Percentiles rank a stretch among this genome's conserved stretches.
Evolutionary conservation across 2,888 invertebrate genomes (phyloP).

Genomic region (Agapostemon virescens): DNA sequence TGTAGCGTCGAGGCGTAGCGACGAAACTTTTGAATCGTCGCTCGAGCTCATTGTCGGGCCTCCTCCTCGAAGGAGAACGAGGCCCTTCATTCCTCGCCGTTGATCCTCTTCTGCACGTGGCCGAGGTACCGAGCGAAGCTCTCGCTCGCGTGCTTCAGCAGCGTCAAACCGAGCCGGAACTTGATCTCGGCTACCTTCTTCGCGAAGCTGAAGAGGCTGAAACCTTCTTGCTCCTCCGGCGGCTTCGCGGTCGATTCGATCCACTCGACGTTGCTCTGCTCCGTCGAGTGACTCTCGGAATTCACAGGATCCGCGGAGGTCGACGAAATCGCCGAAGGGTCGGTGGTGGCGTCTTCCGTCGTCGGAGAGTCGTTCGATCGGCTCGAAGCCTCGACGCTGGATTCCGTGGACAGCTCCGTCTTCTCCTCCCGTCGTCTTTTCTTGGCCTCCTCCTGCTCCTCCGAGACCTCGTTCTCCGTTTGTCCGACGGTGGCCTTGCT

Average conservation of each 20-base stretch:
- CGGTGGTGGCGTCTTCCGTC: neutral
- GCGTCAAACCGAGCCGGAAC: conserved; percentile 85
- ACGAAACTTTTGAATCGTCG: conserved; percentile 21
- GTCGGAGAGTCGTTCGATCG: conserved; percentile 14
- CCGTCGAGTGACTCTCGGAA: conserved; percentile 23
- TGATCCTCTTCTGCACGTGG: conserved; percentile 82
- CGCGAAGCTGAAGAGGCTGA: conserved; percentile 83
- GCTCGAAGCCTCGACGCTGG: neutral
- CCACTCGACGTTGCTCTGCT: conserved; percentile 67
- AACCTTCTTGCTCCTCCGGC: conserved; percentile 58
- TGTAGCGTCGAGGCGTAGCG: neutral
- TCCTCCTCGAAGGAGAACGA: neutral
- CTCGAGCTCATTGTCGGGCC: conserved; percentile 28
- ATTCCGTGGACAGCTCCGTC: conserved; percentile 15
- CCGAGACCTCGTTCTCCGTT: conserved; percentile 46
- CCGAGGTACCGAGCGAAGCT: conserved; percentile 85
- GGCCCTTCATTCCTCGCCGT: conserved; percentile 73
- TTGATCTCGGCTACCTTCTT: conserved; percentile 86
- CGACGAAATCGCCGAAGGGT: conserved; percentile 29
- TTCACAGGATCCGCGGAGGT: conserved; percentile 8
- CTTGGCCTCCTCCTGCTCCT: conserved; percentile 45
- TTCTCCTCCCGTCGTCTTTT: conserved; percentile 55
- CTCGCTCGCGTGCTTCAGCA: conserved; percentile 86
- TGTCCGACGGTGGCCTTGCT: conserved; percentile 40
- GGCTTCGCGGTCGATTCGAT: conserved; percentile 64